Conservation (phyloP, 2,888 invertebrate species). For the Scaptodrosophila latifasciaeformis region DNA sequence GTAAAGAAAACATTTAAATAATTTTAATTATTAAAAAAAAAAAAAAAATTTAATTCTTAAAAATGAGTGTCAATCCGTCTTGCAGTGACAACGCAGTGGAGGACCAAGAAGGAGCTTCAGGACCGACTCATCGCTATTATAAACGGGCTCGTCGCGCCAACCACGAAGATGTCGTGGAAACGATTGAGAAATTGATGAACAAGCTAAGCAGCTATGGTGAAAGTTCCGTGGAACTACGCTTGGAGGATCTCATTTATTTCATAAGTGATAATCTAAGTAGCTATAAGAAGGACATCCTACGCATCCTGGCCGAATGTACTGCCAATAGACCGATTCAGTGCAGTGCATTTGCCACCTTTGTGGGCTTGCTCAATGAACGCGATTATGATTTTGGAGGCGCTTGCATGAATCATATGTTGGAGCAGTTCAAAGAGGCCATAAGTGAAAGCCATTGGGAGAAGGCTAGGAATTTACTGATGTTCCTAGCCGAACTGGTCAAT, state of each 20-base stretch:
- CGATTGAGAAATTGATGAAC: constrained; percentile 18
- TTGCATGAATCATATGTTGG: constrained; percentile 94
- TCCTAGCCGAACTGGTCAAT: constrained; percentile 96
- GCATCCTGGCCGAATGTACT: constrained; percentile 93
- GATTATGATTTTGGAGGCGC: constrained; percentile 98
- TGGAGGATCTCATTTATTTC: constrained; percentile 94
- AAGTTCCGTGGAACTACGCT: constrained; percentile 93
- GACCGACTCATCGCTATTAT: no score
- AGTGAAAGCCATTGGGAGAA: constrained; percentile 91
- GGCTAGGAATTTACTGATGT: constrained; percentile 89
- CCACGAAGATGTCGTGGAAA: constrained; percentile 1
- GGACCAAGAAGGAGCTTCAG: no score
- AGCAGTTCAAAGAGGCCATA: constrained; percentile 91
- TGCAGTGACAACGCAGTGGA: no score
- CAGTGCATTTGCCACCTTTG: constrained; percentile 96
- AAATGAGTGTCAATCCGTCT: no score
- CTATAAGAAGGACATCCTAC: constrained; percentile 91
- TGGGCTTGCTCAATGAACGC: constrained; percentile 95
- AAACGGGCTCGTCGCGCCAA: constrained; percentile 1
- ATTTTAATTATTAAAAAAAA: no score
- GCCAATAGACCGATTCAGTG: constrained; percentile 96
- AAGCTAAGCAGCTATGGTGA: constrained; percentile 92
- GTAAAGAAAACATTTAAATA: no score
- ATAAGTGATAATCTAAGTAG: constrained; percentile 93
- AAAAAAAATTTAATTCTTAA: no score